Evolutionary conservation across 2,113 vertebrate species (phyloP), one percentile per base, ranked within the genome.

Genomic region (Heterotilapia buettikoferi): DNA sequence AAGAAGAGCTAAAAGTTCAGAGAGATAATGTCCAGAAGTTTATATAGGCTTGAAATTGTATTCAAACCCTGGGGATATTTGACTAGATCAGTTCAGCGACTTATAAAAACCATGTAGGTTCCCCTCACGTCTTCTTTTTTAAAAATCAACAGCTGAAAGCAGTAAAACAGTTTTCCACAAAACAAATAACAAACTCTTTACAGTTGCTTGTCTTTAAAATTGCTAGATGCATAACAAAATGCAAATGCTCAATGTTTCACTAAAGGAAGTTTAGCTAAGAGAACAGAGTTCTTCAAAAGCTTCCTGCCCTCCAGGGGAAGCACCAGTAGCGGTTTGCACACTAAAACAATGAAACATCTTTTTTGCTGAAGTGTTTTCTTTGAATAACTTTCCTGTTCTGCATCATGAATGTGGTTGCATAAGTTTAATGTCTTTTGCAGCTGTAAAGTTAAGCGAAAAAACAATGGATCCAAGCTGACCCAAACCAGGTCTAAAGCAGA

Each of bases 1-100:
- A 40, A 14, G 12, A 40, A 71, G 63, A 43, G n/a, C 36, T 71
- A 40, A 43, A 68, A 68, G 63, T 68, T 40, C 16, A 19, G 16
- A 59, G 12, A 63, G 31, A 19, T 7, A 6, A 36, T 63, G 59
- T 66, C n/a, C 63, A 71, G 7, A 40, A 2, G 36, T 21, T 21
- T 3, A 3, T 29, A 14, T 43, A 9, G 12, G 36, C 7, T 71
- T 71, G n/a, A 4, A 71, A 43, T 71, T 43, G n/a, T 9, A 14
- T 14, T 68, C n/a, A 14, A 21, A 68, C 36, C 1, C n/a, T 24
- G 66, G 0, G 1, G 0, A 43, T 7, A 9, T 40, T 40, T 71
- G n/a, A 36, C 7, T 40, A 0, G 7, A 43, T 71, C 18, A 71
- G 36, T 1, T 71, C 66, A 71, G 11, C 13, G 5, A 71, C 66